Evolutionary conservation across 2,888 invertebrate genomes (phyloP).

Genomic region (Drosophila lacicola): DNA sequence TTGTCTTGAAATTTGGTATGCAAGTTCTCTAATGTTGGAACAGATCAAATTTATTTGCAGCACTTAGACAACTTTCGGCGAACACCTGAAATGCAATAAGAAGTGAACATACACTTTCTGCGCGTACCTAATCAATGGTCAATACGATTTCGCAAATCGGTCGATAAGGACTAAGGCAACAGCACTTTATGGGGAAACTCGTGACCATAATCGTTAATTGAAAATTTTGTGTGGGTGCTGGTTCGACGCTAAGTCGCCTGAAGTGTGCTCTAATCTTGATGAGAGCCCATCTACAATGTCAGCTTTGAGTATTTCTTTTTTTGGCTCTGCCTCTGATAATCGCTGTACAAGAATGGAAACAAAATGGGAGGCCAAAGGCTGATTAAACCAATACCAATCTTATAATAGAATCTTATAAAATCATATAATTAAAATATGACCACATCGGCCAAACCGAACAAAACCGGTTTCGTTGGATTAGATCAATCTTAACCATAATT

Average conservation of each 20-base stretch:
- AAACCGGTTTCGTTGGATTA: too few species aligned
- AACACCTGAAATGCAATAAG: too few species aligned
- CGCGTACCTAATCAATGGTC: too few species aligned
- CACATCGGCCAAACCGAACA: too few species aligned
- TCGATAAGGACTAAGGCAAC: slow-evolving; percentile 6
- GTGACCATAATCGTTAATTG: slow-evolving; percentile 32
- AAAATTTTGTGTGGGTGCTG: slow-evolving; percentile 39
- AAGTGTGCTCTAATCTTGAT: slow-evolving; percentile 52
- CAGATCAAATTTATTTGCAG: too few species aligned
- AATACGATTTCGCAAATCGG: not conserved
- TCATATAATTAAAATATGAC: too few species aligned
- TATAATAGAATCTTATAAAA: too few species aligned
- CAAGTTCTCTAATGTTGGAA: too few species aligned
- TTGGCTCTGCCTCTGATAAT: slow-evolving; percentile 39
- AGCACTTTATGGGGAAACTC: slow-evolving; percentile 5
- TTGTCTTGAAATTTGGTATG: too few species aligned
- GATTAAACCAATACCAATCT: slow-evolving; percentile 23
- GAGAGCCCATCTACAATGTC: slow-evolving; percentile 58
- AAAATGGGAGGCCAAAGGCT: slow-evolving; percentile 10
- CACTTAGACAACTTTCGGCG: too few species aligned
- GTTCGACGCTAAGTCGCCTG: slow-evolving; percentile 26
- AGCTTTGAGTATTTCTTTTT: slow-evolving; percentile 24
- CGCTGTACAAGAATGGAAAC: slow-evolving; percentile 6
- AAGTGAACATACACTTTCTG: too few species aligned
- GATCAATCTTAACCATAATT: slow-evolving; percentile 8